Conservation (phyloP, 2,888 invertebrate genomes). For the Falcaria lacertinaria region DNA sequence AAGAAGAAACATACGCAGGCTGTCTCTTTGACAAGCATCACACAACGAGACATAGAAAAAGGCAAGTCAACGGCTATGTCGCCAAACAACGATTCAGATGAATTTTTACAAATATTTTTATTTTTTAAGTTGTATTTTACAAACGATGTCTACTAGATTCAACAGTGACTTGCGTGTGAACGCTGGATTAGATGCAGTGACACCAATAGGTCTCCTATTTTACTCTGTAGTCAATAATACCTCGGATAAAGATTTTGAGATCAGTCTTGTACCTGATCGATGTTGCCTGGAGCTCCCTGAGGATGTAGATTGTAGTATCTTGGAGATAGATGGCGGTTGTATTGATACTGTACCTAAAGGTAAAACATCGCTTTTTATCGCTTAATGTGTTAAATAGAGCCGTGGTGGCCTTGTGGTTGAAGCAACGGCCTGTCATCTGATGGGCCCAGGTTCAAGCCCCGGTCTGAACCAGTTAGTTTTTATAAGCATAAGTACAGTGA, state of each 20-base stretch:
- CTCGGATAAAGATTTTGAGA: conserved; percentile 34
- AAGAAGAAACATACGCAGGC: no score
- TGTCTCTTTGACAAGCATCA: no score
- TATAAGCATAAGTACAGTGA: no score
- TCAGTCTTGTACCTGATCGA: conserved; percentile 45
- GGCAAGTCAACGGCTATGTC: not conserved
- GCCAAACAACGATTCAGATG: conserved; percentile 35
- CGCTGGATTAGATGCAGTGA: conserved; percentile 29
- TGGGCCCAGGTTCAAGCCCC: no score
- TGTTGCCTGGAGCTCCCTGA: conserved; percentile 46
- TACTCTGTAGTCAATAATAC: conserved; percentile 46
- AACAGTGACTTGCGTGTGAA: conserved; percentile 29
- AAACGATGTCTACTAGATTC: conserved; percentile 19
- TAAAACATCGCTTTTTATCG: conserved; percentile 15
- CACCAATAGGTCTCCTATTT: conserved; percentile 43
- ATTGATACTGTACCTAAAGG: conserved; percentile 38
- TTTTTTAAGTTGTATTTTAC: conserved; percentile 35
- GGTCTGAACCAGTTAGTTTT: no score
- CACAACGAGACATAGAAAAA: not conserved
- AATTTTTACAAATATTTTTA: conserved; percentile 50
- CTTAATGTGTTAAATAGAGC: no score
- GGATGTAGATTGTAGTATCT: conserved; percentile 38
- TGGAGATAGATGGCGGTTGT: conserved; percentile 45
- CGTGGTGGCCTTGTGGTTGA: no score
- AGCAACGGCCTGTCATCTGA: no score